Evolutionary conservation across 2,888 invertebrate genomes (phyloP).

Genomic region (Morpho achilles): DNA sequence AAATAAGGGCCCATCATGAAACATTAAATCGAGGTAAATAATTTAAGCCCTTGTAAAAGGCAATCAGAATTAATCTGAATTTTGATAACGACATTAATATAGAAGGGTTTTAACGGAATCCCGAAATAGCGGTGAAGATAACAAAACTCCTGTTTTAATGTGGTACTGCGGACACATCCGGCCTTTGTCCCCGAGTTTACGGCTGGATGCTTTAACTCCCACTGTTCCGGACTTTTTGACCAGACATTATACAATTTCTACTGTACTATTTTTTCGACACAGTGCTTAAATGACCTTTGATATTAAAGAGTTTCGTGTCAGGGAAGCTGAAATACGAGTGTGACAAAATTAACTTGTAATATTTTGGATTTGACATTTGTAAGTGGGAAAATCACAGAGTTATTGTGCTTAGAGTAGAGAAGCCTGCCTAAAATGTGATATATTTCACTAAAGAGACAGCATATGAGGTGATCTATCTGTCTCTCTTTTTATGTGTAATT

Average conservation of each 20-base stretch:
- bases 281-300: not conserved
- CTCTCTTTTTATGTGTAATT: too few species aligned
- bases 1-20: constrained; percentile 2
- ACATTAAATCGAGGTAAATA: constrained; percentile 6
- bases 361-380: too few species aligned
- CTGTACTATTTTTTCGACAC: constrained; percentile 16
- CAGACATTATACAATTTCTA: constrained; percentile 26
- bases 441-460: too few species aligned
- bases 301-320: too few species aligned
- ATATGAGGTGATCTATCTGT: too few species aligned
- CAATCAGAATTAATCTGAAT: constrained; percentile 28
- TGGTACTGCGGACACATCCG: constrained; percentile 38
- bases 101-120: constrained; percentile 27
- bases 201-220: constrained; percentile 30
- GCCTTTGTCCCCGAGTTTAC: constrained; percentile 33
- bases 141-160: constrained; percentile 38
- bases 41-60: constrained; percentile 14
- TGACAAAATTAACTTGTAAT: too few species aligned
- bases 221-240: constrained; percentile 29
- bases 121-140: constrained; percentile 35
- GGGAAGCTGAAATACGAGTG: too few species aligned
- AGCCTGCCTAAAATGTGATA: too few species aligned
- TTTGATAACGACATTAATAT: constrained; percentile 31
- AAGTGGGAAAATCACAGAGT: too few species aligned
- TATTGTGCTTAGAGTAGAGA: too few species aligned